Base-by-base conservation (phyloP, 2,888 invertebrate genomes). In the Hartigia nigra region DNA sequence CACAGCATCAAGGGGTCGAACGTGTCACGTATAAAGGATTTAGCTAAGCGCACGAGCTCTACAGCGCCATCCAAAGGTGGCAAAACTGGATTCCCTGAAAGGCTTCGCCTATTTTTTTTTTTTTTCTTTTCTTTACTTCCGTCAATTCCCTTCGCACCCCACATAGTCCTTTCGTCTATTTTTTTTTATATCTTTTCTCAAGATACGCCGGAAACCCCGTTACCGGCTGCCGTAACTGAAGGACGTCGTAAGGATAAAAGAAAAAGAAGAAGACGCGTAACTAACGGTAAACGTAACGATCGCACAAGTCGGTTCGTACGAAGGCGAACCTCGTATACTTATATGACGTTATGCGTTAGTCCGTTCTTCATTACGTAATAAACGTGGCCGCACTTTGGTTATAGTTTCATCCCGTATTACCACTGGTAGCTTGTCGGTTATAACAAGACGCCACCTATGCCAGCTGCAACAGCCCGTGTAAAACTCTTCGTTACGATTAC, bases 401-500 rank as follows among this genome's bases (percentile, higher is more conserved):
- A 84, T 76, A 81, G 82, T 81, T 82, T 84, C 83, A 80, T 82
- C 80, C 76, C 81, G 80, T 78, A 81, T 84, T 83, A 87, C 78
- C 75, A 3, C 76, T n/a, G 74, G 37, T 31, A 31, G 69, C 74
- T 31, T 31, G 78, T 76, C 72, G 36, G 77, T 75, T 74, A 76
- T 70, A 74, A 32, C 69, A 72, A 76, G 77, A 74, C 34, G n/a
- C 36, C 69, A 70, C 77, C 74, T 39, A 39, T 75, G 81, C 78
- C 78, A 32, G 74, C n/a, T 55, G 82, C 82, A 82, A 82, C 82
- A 78, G 81, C 82, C 82, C 82, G 85, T 83, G 88, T 89, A 88
- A 90, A 89, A 89, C 84, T 81, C 82, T 81, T 84, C 86, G 87
- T 90, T 89, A 88, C 87, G 86, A 88, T 90, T 90, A 88, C 86